A percentile compares a stretch with the other conserved stretches of the same genome.
Evolutionary conservation across 2,797 vertebrate genomes (phyloP).

Genomic region (Bufotes viridis): DNA sequence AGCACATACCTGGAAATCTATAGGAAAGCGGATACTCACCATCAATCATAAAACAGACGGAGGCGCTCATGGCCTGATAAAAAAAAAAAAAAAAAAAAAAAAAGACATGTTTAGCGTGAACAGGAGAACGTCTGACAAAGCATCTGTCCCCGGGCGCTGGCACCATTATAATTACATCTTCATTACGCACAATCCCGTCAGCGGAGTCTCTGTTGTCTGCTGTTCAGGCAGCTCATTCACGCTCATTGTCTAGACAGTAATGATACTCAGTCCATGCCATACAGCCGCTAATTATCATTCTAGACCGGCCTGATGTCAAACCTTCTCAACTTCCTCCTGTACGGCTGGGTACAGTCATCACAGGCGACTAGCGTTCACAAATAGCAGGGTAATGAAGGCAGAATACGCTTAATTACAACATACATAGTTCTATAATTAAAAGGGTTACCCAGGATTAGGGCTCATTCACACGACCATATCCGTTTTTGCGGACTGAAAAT

Average conservation of each 20-base stretch:
- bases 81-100: slow-evolving; percentile 61
- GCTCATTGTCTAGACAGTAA: slow-evolving; percentile 41
- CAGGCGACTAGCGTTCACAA: neutral
- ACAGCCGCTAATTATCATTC: neutral
- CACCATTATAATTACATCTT: slow-evolving; percentile 28
- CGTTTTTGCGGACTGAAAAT: no score
- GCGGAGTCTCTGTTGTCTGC: slow-evolving; percentile 22
- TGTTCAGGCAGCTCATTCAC: slow-evolving; percentile 10
- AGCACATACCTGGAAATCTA: neutral
- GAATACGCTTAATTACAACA: neutral
- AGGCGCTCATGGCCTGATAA: slow-evolving; percentile 95
- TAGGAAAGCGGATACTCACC: slow-evolving; percentile 77
- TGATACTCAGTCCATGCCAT: neutral
- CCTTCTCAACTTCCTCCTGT: neutral
- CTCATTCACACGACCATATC: no score
- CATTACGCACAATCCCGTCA: slow-evolving; percentile 41
- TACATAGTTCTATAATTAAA: no score
- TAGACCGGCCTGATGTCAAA: neutral
- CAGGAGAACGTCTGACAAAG: slow-evolving; percentile 1
- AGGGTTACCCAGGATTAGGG: no score
- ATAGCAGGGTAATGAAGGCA: neutral
- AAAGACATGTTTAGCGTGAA: neutral
- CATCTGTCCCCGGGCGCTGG: slow-evolving; percentile 4
- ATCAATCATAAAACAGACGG: slow-evolving; percentile 96
- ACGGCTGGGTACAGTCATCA: neutral